Evolutionary conservation across 2,113 vertebrate genomes (phyloP).

Genomic region (Rhinoptilus africanus): DNA sequence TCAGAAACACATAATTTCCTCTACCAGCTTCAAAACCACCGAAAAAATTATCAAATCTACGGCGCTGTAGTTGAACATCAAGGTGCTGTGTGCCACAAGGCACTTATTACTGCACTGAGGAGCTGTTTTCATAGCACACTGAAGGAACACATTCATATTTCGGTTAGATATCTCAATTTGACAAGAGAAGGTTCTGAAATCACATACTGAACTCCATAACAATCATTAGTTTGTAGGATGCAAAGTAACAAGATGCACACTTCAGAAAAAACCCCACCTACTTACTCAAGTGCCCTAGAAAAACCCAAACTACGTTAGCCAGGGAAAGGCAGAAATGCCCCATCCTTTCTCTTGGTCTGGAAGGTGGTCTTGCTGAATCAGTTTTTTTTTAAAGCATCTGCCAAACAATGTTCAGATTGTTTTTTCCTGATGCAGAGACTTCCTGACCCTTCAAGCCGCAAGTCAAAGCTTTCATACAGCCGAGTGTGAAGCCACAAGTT

Average conservation of each 20-base stretch:
- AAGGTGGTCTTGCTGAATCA: rapidly evolving
- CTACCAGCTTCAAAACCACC: background rate
- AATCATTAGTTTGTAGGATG: rapidly evolving
- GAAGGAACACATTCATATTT: rapidly evolving
- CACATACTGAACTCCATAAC: background rate
- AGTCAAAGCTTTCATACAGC: background rate
- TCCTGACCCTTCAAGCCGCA: background rate
- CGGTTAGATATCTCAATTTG: background rate
- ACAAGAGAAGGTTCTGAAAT: background rate
- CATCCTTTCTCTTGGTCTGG: rapidly evolving
- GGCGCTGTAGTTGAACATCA: background rate
- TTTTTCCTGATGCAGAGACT: background rate
- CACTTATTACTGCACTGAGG: background rate
- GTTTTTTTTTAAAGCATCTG: background rate
- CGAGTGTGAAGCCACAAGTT: conserved; percentile 33
- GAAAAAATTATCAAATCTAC: background rate
- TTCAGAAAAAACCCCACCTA: background rate
- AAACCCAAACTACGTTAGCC: background rate
- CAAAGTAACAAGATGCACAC: rapidly evolving
- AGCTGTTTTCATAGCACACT: background rate
- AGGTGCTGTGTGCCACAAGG: background rate
- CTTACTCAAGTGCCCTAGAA: background rate
- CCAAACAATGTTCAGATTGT: background rate
- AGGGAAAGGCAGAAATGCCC: background rate
- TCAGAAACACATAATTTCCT: background rate